Evolutionary conservation across 2,888 invertebrate species (phyloP).

Genomic region (Andrena trimmerana): DNA sequence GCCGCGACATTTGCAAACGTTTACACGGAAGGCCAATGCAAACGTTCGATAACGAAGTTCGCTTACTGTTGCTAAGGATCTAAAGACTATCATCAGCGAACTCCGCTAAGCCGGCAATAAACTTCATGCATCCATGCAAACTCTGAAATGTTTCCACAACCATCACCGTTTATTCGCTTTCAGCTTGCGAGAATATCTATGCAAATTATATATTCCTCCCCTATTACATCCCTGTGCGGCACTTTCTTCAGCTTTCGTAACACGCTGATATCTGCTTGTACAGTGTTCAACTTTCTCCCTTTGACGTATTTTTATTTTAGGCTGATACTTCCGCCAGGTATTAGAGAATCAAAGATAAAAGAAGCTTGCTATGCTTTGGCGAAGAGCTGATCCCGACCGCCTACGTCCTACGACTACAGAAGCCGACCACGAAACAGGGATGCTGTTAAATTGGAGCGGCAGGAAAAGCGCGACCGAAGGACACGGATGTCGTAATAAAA

Average conservation of each 20-base stretch:
- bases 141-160: neutral
- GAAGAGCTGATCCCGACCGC: neutral
- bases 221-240: too few species aligned
- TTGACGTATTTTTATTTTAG: too few species aligned
- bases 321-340: too few species aligned
- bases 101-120: neutral
- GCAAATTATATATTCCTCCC: neutral
- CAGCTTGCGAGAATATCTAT: neutral
- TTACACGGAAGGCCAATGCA: conserved; percentile 51
- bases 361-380: too few species aligned
- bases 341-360: too few species aligned
- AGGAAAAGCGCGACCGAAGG: neutral
- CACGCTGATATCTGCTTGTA: too few species aligned
- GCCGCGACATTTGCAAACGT: conserved; percentile 52
- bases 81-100: conserved; percentile 9
- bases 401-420: neutral
- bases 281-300: too few species aligned
- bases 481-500: neutral
- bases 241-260: too few species aligned
- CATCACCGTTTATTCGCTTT: neutral
- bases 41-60: conserved; percentile 53
- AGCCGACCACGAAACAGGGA: neutral
- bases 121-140: neutral
- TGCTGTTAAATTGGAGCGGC: neutral
- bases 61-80: neutral